A percentile compares a stretch with the other conserved stretches of the same genome.
phyloP scores from a whole-genome alignment of 1,140 invertebrate species.

The Mactra quadrangularis region DNA sequence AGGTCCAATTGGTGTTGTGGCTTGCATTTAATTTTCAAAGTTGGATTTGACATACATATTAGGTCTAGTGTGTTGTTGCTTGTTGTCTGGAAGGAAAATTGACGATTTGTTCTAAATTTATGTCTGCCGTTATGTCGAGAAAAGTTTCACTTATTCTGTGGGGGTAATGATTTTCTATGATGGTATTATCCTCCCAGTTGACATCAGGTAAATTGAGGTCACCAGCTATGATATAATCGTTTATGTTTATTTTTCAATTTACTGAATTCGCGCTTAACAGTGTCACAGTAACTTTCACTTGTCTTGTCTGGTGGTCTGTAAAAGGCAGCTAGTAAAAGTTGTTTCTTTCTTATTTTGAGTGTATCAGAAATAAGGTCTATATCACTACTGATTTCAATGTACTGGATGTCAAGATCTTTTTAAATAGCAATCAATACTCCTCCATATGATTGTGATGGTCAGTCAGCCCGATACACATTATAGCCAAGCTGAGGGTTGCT shows the following conservation, averaged over 20 bases:
- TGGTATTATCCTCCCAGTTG: not conserved
- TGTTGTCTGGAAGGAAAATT: constrained; percentile 30
- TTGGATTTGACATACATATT: constrained; percentile 8
- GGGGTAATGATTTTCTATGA: not conserved
- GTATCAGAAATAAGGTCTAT: not conserved
- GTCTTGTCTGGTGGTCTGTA: constrained; percentile 10
- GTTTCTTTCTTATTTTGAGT: not conserved
- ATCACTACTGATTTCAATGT: not conserved
- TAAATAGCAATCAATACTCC: constrained; percentile 8
- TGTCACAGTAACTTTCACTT: not conserved
- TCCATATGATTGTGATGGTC: not conserved
- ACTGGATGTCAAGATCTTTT: not conserved
- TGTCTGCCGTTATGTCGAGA: not conserved
- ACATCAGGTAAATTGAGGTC: not conserved
- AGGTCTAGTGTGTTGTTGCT: constrained; percentile 15
- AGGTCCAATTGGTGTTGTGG: not conserved
- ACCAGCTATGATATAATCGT: not conserved
- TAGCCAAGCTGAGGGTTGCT: not conserved
- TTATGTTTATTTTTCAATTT: not conserved
- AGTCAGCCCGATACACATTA: constrained; percentile 19
- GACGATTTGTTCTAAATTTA: constrained; percentile 19
- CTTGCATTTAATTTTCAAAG: constrained; percentile 13
- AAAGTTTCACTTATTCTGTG: not conserved
- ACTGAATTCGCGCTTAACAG: not conserved
- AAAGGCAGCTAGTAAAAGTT: not conserved